phyloP scores from a whole-genome alignment of 1,140 invertebrate species.

The Drosophila teissieri region DNA sequence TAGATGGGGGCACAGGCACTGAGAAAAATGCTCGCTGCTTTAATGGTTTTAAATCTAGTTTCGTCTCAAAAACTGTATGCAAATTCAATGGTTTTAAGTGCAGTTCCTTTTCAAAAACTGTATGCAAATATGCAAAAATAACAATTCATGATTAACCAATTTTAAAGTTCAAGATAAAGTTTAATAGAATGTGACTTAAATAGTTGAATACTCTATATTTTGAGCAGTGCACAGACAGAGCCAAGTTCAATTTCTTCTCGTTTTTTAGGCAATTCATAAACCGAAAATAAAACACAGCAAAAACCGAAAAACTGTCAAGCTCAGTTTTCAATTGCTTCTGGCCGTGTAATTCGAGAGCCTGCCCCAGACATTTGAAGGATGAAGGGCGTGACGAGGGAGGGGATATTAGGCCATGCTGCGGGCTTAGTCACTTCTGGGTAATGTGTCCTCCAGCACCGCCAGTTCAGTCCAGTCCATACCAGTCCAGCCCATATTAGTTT shows the following conservation, averaged over 20 bases:
- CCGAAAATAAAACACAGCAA: conserved; percentile 46
- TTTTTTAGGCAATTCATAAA: conserved; percentile 69
- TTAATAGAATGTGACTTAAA: no score
- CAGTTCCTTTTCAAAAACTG: no score
- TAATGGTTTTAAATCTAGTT: not conserved
- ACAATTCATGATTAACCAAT: no score
- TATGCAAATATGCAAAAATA: no score
- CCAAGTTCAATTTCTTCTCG: conserved; percentile 67
- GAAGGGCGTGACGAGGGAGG: not conserved
- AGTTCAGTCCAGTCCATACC: conserved; percentile 10
- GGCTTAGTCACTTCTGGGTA: conserved; percentile 68
- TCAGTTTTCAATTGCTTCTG: conserved; percentile 78
- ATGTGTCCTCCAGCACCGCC: conserved; percentile 29
- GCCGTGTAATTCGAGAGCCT: conserved; percentile 72
- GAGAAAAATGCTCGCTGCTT: not conserved
- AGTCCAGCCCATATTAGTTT: conserved; percentile 70
- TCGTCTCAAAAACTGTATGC: not conserved
- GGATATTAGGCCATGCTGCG: conserved; percentile 60
- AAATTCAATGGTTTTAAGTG: no score
- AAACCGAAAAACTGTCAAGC: conserved; percentile 62
- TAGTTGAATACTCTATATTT: not conserved
- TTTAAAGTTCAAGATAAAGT: no score
- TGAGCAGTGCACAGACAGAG: conserved; percentile 15
- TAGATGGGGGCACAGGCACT: conserved; percentile 5
- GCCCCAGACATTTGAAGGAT: conserved; percentile 21